Evolutionary conservation across 2,888 invertebrate genomes (phyloP), one percentile per base, ranked within the genome.

Genomic region (Caenorhabditis sp.): DNA sequence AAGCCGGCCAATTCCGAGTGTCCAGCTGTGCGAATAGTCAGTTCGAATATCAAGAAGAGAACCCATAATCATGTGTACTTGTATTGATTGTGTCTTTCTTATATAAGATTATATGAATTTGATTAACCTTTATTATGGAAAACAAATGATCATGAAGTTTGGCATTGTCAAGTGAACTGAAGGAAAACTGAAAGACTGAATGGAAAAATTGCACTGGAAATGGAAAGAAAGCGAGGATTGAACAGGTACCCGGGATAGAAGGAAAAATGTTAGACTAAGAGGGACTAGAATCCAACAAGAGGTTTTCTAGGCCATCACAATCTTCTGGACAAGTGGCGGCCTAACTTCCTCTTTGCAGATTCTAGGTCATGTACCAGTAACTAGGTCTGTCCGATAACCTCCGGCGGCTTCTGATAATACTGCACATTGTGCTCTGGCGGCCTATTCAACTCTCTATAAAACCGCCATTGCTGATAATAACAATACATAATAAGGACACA

Each of bases 401-500:
- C 49, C 19, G 31, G 68, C 8, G 61, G 54, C 44, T 70, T 77
- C n/a, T 64, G 72, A 38, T 68, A 80, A 61, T 74, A 74, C 69
- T 80, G 69, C 22, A 80, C 63, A 41, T 61, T 68, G 24, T 68
- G 58, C 24, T 80, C 74, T 4, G 26, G 58, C 1, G 74, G 69
- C 19, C 68, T 26, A 41, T 80, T 68, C 61, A 76, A 31, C 26
- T 83, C 72, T n/a, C 83, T 31, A 44, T 72, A 72, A 24, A 73
- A 70, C 22, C 72, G 26, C 80, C 82, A 81, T 49, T 83, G 80
- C 58, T 79, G 81, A 28, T 66, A 74, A 54, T 87, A 86, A 58
- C 84, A 82, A 68, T 82, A 88, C 66, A 89, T 77, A 26, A 90
- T 84, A 31, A 79, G 75, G 6, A 83, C 24, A 59, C 89, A 89